These are phyloP conservation scores for Cuniculus paca DNA, from an alignment of 2,797 vertebrate species.

Conservation along the genomic window DNA sequence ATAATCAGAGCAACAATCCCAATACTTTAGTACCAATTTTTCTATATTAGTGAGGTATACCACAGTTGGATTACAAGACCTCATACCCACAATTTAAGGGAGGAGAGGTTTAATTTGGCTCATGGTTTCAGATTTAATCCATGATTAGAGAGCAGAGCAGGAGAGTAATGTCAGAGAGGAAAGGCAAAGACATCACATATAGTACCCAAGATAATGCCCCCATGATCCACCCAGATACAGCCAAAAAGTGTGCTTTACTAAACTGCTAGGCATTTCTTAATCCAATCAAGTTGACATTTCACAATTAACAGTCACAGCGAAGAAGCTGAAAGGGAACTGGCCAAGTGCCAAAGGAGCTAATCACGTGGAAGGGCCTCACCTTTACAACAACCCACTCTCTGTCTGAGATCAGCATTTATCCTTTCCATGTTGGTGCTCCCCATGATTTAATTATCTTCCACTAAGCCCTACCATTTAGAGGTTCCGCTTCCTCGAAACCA, in stretches of 20 bases:
- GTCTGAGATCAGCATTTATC: neutral
- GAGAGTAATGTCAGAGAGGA: neutral
- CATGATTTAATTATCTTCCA: neutral
- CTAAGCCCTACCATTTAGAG: neutral
- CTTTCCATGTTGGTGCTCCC: neutral
- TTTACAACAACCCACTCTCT: neutral
- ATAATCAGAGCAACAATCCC: neutral
- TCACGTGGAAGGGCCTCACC: neutral
- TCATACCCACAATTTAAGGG: neutral
- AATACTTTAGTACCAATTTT: neutral
- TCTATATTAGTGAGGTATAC: neutral
- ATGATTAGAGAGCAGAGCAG: neutral
- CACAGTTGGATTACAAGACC: neutral
- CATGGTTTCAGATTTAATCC: neutral
- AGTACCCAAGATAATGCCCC: neutral
- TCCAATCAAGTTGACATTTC: neutral
- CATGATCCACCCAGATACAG: neutral
- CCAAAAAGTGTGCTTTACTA: neutral
- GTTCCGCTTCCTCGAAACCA: neutral
- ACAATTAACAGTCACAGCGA: neutral
- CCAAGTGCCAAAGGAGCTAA: neutral
- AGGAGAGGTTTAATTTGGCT: neutral
- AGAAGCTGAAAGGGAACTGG: neutral
- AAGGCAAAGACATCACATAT: neutral
- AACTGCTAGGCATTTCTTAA: neutral